phyloP scores from a whole-genome alignment of 1,140 invertebrate species.

The Drosophila albomicans region DNA sequence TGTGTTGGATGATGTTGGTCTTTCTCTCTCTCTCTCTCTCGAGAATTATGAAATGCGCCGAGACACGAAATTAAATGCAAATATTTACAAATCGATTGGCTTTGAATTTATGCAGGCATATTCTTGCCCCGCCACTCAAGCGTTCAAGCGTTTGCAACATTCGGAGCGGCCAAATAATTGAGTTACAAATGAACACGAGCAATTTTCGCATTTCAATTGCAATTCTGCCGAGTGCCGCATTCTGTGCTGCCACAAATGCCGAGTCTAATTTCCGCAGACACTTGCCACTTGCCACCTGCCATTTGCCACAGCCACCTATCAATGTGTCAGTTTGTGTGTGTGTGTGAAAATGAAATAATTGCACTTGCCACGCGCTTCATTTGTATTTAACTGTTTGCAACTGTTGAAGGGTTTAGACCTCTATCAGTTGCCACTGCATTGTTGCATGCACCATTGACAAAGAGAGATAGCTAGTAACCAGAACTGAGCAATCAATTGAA shows the following conservation, averaged over 20 bases:
- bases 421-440: background rate
- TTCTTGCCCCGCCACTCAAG: background rate
- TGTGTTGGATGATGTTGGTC: background rate
- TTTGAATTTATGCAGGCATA: constrained; percentile 18
- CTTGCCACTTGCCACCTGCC: constrained; percentile 1
- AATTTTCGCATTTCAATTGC: constrained; percentile 26
- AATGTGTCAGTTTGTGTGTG: background rate
- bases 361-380: constrained; percentile 28
- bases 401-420: background rate
- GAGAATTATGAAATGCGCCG: constrained; percentile 41
- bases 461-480: background rate
- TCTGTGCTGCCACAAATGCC: constrained; percentile 35
- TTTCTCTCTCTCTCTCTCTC: constrained; percentile 11
- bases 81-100: constrained; percentile 47
- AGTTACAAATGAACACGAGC: constrained; percentile 16
- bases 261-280: constrained; percentile 54
- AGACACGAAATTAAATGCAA: constrained; percentile 64
- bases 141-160: background rate
- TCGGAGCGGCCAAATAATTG: constrained; percentile 26
- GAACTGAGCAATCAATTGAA: background rate
- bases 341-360: constrained; percentile 44
- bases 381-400: constrained; percentile 16
- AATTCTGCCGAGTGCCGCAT: constrained; percentile 24
- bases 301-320: background rate
- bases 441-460: background rate